These are phyloP conservation scores for Zaprionus nigranus DNA, from an alignment of 1,140 invertebrate species.

Conservation along the genomic window DNA sequence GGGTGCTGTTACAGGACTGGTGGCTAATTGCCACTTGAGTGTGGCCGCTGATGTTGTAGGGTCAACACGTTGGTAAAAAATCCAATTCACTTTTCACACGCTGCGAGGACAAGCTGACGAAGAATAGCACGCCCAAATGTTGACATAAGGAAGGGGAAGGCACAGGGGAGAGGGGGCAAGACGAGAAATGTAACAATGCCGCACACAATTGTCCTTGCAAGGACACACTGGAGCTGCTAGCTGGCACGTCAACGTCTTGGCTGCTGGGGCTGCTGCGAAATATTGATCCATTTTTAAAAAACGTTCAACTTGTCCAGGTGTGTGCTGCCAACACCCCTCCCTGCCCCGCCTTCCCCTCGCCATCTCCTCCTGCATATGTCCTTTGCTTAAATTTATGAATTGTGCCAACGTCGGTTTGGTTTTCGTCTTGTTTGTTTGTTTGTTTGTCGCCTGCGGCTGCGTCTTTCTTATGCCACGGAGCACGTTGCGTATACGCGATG, in stretches of 20 bases:
- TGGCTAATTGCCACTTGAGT: conserved; percentile 70
- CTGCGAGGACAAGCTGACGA: background rate
- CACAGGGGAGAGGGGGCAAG: background rate
- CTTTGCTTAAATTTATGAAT: conserved; percentile 63
- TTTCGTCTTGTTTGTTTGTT: conserved; percentile 17
- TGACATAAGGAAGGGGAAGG: conserved; percentile 1
- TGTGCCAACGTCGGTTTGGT: conserved; percentile 32
- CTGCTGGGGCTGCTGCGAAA: conserved; percentile 44
- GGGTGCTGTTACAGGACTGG: conserved; percentile 21
- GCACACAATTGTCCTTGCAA: conserved; percentile 76
- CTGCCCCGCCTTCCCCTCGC: background rate
- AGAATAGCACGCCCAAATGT: conserved; percentile 18
- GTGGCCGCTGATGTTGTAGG: conserved; percentile 30
- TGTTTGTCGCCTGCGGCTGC: conserved; percentile 44
- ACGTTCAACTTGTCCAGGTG: conserved; percentile 60
- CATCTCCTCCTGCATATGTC: conserved; percentile 1
- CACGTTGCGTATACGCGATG: conserved; percentile 67
- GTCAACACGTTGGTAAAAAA: conserved; percentile 31
- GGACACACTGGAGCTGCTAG: conserved; percentile 60
- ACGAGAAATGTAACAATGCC: conserved; percentile 36
- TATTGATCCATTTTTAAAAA: conserved; percentile 73
- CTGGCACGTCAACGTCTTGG: conserved; percentile 68
- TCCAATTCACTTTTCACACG: conserved; percentile 7
- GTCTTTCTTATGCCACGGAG: conserved; percentile 43
- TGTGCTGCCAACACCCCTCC: background rate